Conservation (phyloP, 2,888 invertebrate species). For the Alsophila aescularia region DNA sequence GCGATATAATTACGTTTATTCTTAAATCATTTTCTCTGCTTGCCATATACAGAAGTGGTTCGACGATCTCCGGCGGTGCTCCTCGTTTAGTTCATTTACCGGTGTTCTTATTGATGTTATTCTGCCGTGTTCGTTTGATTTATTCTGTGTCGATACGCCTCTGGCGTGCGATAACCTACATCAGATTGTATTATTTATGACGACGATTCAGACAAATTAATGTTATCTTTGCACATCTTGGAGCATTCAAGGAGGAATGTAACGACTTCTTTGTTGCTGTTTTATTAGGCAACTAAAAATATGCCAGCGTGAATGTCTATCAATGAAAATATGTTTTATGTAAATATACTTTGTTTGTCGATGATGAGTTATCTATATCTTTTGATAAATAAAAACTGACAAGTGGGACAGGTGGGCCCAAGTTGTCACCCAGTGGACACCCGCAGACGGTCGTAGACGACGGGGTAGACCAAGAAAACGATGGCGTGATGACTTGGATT, state of each 20-base stretch:
- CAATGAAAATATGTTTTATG: too few species aligned
- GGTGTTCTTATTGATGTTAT: conserved; percentile 6
- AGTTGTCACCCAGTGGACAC: too few species aligned
- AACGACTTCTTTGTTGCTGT: not conserved
- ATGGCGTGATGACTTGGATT: too few species aligned
- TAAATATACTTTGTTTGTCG: too few species aligned
- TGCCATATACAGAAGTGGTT: conserved; percentile 12
- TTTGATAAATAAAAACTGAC: too few species aligned
- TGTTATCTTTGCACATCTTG: conserved; percentile 1
- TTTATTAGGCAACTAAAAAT: not conserved
- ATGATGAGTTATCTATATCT: too few species aligned
- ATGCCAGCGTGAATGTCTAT: too few species aligned
- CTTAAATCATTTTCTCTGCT: conserved; percentile 24
- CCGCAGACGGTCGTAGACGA: too few species aligned
- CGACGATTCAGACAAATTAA: conserved; percentile 15
- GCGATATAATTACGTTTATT: conserved; percentile 12
- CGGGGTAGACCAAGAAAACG: too few species aligned
- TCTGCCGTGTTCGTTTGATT: not conserved
- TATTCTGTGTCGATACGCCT: conserved; percentile 9
- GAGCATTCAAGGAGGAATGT: not conserved
- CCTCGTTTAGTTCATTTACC: not conserved
- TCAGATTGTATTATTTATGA: conserved; percentile 14
- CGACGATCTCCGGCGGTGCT: not conserved
- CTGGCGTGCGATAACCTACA: conserved; percentile 14
- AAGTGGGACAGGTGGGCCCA: too few species aligned